Percentiles rank a stretch among this genome's conserved stretches.
phyloP scores from a whole-genome alignment of 2,888 invertebrate genomes.

The Aricia artaxerxes region DNA sequence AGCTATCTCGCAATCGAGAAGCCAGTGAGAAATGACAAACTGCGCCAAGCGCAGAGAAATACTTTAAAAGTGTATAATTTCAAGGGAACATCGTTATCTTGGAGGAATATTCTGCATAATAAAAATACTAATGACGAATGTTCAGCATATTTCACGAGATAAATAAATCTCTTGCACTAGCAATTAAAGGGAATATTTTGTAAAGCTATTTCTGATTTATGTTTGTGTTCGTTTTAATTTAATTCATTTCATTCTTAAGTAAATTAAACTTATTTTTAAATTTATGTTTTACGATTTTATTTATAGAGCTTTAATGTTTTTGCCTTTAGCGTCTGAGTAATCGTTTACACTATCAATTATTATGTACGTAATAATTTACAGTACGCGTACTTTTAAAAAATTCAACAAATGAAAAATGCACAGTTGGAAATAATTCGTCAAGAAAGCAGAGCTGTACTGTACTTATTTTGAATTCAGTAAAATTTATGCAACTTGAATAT shows the following conservation, averaged over 20 bases:
- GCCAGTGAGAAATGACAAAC: conserved; percentile 77
- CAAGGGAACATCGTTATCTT: conserved; percentile 54
- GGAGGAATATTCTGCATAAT: conserved; percentile 59
- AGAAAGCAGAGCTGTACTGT: not conserved
- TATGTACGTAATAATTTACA: not conserved
- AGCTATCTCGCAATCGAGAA: conserved; percentile 76
- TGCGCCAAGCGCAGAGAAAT: conserved; percentile 65
- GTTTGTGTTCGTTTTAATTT: conserved; percentile 20
- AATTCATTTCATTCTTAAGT: conserved; percentile 21
- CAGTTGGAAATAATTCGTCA: not conserved
- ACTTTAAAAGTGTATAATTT: conserved; percentile 71
- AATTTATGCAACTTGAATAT: conserved; percentile 13
- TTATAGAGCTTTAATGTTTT: not conserved
- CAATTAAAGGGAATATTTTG: conserved; percentile 28
- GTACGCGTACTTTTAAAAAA: not conserved
- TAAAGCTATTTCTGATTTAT: conserved; percentile 26
- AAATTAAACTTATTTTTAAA: conserved; percentile 21
- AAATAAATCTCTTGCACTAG: conserved; percentile 27
- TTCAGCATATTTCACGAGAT: conserved; percentile 50
- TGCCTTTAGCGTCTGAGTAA: not conserved
- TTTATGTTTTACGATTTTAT: conserved; percentile 6
- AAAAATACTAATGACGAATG: conserved; percentile 62
- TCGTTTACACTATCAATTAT: conserved; percentile 6
- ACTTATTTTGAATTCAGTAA: not conserved
- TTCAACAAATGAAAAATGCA: not conserved